Conservation (phyloP, 2,797 vertebrate species). For the Xiphophorus birchmanni region DNA sequence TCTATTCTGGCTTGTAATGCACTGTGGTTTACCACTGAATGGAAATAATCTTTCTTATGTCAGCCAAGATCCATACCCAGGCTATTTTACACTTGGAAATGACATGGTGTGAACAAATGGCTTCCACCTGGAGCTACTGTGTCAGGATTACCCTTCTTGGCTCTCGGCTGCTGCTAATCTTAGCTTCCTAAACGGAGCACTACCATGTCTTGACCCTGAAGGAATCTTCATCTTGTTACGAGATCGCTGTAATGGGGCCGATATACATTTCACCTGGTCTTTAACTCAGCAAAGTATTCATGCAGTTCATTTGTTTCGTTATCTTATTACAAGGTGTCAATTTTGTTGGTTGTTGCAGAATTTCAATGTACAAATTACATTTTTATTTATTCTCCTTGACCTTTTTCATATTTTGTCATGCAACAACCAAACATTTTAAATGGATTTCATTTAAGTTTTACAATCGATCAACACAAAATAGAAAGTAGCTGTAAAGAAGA, state of each 20-base stretch:
- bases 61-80: slow-evolving; percentile 32
- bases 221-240: slow-evolving; percentile 40
- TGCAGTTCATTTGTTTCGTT: background rate
- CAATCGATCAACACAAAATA: background rate
- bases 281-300: background rate
- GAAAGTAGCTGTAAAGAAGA: background rate
- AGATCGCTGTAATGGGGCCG: slow-evolving; percentile 15
- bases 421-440: background rate
- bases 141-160: slow-evolving; percentile 18
- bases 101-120: slow-evolving; percentile 58
- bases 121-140: slow-evolving; percentile 45
- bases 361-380: slow-evolving; percentile 44
- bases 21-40: slow-evolving; percentile 34
- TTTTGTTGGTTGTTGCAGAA: slow-evolving; percentile 39
- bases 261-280: background rate
- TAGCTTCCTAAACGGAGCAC: slow-evolving; percentile 25
- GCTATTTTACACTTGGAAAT: slow-evolving; percentile 33
- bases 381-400: background rate
- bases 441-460: background rate
- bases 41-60: slow-evolving; percentile 49
- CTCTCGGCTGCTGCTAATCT: slow-evolving; percentile 39
- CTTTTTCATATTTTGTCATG: background rate
- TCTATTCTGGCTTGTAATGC: background rate
- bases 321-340: slow-evolving; percentile 45
- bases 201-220: slow-evolving; percentile 27